Evolutionary conservation across 2,113 vertebrate species (phyloP).

Genomic region (Polypterus senegalus): DNA sequence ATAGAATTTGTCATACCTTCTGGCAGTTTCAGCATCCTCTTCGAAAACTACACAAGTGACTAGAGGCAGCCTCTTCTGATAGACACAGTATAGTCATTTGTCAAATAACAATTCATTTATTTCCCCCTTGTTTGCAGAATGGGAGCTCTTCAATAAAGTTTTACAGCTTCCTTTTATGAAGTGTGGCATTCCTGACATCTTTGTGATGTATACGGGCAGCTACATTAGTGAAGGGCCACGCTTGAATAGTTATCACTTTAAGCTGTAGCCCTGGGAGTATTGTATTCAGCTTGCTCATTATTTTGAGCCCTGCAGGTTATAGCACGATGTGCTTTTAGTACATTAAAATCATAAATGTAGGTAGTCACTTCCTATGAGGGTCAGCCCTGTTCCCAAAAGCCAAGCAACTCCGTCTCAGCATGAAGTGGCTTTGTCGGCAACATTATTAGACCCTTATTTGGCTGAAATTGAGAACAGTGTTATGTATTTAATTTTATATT

Average conservation of each 20-base stretch:
- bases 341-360: slow-evolving; percentile 29
- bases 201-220: slow-evolving; percentile 39
- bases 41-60: no score
- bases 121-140: slow-evolving; percentile 22
- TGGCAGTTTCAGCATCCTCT: no score
- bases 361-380: slow-evolving; percentile 33
- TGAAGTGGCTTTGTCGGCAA: not conserved
- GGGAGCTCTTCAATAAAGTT: slow-evolving; percentile 38
- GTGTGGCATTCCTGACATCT: slow-evolving; percentile 43
- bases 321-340: slow-evolving; percentile 32
- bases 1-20: no score
- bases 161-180: slow-evolving; percentile 33
- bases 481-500: not conserved
- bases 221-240: slow-evolving; percentile 37
- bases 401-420: not conserved
- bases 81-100: not conserved
- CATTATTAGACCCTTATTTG: fast-evolving
- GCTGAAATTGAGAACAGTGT: not conserved
- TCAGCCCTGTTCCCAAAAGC: slow-evolving; percentile 22
- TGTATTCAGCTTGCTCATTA: slow-evolving; percentile 36
- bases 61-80: no score
- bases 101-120: slow-evolving; percentile 21
- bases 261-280: slow-evolving; percentile 36
- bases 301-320: slow-evolving; percentile 42
- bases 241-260: slow-evolving; percentile 41